Base-by-base conservation (phyloP, 2,113 vertebrate species). In the Hippocampus abdominalis region DNA sequence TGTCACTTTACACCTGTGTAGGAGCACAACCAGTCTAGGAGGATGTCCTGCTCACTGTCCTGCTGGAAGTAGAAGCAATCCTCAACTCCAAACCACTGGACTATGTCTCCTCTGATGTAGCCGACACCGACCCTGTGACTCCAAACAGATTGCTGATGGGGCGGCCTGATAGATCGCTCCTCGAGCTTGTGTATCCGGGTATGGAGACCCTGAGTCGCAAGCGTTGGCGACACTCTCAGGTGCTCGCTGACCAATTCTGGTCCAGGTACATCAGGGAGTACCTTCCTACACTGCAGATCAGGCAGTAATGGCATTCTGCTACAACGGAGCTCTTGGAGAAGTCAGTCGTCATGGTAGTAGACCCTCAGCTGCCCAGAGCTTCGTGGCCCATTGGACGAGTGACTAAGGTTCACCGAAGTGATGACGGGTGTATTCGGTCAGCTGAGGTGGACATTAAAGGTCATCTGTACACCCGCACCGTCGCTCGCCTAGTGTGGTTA, bases 331-430 rank as follows among this genome's bases (percentile, higher is more conserved):
- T 70, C 2, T 3, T 2, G 1, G 13, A 51, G 0, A 23, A 23
- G 2, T 46, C 44, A 0, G 56, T 70, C 0, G n/a, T 70, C 16
- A 54, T 73, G 46, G 1, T 73, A 0, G 66, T 69, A 8, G 69
- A 72, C 3, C 65, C 59, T 0, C 59, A 72, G 13, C 44, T 64
- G 23, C 61, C 69, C 20, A 3, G 49, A 3, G 61, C 69, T 8
- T 48, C 16, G n/a, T 74, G 60, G 67, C 61, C 73, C 2, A n/a
- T 69, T 59, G 66, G 66, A 8, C 60, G 8, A 10, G 42, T 75
- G 1, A 12, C 16, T 16, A 66, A 56, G 68, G 54, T 60, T 1
- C 51, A 66, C 18, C 29, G 27, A 8, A 70, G 68, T 8, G n/a
- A 40, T 23, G 69, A 76, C 44, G 64, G 56, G 0, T 63, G 20